A percentile compares a stretch with the other conserved stretches of the same genome.
Evolutionary conservation across 2,113 vertebrate species (phyloP).

Genomic region (Rhodinocichla rosea): DNA sequence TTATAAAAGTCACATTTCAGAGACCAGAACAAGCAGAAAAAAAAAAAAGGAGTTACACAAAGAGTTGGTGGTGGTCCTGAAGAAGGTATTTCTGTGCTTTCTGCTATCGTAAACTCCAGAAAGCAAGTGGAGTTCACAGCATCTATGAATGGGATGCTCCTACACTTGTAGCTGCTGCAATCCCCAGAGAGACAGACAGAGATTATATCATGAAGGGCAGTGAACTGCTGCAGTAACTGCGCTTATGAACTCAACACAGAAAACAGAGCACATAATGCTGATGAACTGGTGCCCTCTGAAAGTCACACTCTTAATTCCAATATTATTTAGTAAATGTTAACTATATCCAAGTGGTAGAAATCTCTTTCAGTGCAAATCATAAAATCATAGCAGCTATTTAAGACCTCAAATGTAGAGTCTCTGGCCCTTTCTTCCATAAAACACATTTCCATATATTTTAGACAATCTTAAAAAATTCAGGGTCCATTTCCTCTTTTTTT

Average conservation of each 20-base stretch:
- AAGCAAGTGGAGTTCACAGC: neutral
- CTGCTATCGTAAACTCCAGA: neutral
- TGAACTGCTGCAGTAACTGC: neutral
- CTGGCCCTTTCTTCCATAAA: slow-evolving; percentile 1
- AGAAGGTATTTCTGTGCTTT: neutral
- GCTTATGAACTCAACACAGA: neutral
- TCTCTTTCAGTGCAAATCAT: neutral
- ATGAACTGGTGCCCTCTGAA: neutral
- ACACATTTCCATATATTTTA: neutral
- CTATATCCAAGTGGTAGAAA: neutral
- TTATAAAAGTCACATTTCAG: neutral
- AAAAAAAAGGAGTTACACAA: neutral
- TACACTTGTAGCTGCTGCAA: neutral
- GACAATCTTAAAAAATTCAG: neutral
- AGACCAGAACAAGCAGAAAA: neutral
- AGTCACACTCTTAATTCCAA: neutral
- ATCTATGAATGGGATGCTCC: neutral
- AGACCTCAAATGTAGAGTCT: neutral
- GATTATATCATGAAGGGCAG: slow-evolving; percentile 22
- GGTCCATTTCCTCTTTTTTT: neutral
- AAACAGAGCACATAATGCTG: neutral
- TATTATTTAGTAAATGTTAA: slow-evolving; percentile 35
- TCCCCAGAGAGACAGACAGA: neutral
- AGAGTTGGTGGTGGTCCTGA: neutral
- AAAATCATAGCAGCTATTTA: neutral